Evolutionary conservation across 2,113 vertebrate genomes (phyloP), one percentile per base, ranked within the genome.

Genomic region (Apodemus speciosus): DNA sequence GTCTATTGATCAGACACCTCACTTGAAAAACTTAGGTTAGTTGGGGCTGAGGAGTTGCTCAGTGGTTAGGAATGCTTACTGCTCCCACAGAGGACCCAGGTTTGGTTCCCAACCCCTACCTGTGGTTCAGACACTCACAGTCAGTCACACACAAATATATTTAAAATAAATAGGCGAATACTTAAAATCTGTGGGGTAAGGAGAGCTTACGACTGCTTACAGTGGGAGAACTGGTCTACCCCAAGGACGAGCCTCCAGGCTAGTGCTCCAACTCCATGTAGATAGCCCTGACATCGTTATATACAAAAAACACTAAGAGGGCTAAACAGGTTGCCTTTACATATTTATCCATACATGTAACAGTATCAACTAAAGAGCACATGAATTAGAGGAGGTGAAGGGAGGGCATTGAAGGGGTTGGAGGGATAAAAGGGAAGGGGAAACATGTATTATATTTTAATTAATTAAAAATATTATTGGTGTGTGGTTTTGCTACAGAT

Each of bases 401-500:
- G 49, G 76, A n/a, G 75, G 9, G 11, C 21, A 11, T 10, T 38
- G 49, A 25, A 58, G 53, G 53, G 23, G 13, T 27, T 81, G 53
- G 7, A 81, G 53, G 21, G n/a, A 16, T 58, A 40, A 81, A 80
- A 80, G 21, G 11, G 6, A 38, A 80, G 23, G 13, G 13, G n/a
- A 15, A 40, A 40, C 77, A 58, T 38, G 21, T 14, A 9, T 27
- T 6, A 14, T 60, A 40, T 27, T 27, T 81, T 81, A 60, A 81
- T 81, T 58, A 35, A 6, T 79, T 51, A 51, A 77, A 77, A 49
- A 76, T 32, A 76, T 51, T 75, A 68, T n/a, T 69, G 68, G 2
- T 51, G 3, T 83, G 23, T 51, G 60, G 85, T 76, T 90, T 93
- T 83, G 32, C 32, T 79, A 38, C 30, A 71, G 73, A 92, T 94